phyloP scores from a whole-genome alignment of 1,140 invertebrate species.

The Bombus superbus region DNA sequence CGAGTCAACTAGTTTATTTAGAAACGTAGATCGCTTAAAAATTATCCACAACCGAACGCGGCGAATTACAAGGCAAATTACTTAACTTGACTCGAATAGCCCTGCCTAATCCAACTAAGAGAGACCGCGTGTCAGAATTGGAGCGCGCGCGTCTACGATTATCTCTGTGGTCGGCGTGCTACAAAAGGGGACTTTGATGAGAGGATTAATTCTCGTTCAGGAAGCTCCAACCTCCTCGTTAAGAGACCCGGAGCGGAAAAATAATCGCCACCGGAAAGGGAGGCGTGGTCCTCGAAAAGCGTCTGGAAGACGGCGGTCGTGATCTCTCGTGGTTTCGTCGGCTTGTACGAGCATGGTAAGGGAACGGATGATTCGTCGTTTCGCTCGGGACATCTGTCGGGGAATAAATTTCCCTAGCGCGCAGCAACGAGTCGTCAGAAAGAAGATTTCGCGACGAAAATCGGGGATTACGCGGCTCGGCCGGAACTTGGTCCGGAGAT shows the following conservation, averaged over 20 bases:
- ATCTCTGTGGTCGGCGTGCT: not conserved
- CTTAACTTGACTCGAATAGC: not conserved
- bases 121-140: not conserved
- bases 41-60: not conserved
- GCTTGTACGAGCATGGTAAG: not conserved
- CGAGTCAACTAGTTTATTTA: no score
- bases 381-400: conserved; percentile 23
- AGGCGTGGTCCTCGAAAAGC: conserved; percentile 7
- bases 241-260: conserved; percentile 24
- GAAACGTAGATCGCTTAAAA: not conserved
- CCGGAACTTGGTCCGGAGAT: conserved; percentile 19
- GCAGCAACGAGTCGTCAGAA: not conserved
- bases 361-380: not conserved
- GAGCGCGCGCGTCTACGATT: conserved; percentile 21
- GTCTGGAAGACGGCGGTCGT: not conserved
- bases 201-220: conserved; percentile 40
- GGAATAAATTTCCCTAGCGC: conserved; percentile 13
- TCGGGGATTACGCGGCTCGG: conserved; percentile 7
- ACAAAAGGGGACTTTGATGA: conserved; percentile 40
- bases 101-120: conserved; percentile 7
- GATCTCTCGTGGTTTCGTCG: not conserved
- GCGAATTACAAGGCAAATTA: not conserved
- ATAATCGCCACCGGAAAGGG: conserved; percentile 41
- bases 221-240: conserved; percentile 31
- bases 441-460: conserved; percentile 18